Conservation (phyloP, 2,797 vertebrate species). For the Enteromius anoplus region DNA sequence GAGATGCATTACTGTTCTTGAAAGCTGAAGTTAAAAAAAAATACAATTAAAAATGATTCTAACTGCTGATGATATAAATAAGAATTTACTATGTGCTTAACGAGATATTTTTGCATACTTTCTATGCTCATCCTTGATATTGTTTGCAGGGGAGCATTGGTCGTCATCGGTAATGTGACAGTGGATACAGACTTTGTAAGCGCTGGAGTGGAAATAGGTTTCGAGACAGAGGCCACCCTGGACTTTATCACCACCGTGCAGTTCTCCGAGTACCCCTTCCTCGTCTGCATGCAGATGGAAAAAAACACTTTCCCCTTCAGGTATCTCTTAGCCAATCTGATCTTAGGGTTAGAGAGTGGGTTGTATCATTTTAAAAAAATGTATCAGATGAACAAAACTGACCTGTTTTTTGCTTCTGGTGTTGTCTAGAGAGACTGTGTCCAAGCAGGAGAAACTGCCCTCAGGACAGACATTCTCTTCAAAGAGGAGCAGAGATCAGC, state of each 20-base stretch:
- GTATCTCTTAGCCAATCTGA: slow-evolving; percentile 69
- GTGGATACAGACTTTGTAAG: slow-evolving; percentile 91
- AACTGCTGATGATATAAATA: background rate
- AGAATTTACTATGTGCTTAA: background rate
- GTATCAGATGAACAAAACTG: slow-evolving; percentile 4
- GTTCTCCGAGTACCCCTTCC: slow-evolving; percentile 96
- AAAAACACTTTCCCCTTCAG: slow-evolving; percentile 86
- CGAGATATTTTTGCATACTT: background rate
- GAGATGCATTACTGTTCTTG: background rate
- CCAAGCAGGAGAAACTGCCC: slow-evolving; percentile 85
- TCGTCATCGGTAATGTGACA: slow-evolving; percentile 80
- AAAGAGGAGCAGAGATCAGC: slow-evolving; percentile 73
- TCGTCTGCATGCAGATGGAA: slow-evolving; percentile 98
- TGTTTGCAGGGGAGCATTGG: slow-evolving; percentile 81
- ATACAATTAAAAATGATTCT: background rate
- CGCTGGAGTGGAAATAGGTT: slow-evolving; percentile 84
- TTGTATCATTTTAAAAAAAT: background rate
- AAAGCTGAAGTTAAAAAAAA: background rate
- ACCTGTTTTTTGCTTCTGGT: slow-evolving; percentile 16
- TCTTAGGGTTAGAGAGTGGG: background rate
- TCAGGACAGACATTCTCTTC: slow-evolving; percentile 79
- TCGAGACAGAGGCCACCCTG: slow-evolving; percentile 84
- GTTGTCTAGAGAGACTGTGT: slow-evolving; percentile 78
- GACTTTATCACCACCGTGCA: slow-evolving; percentile 95
- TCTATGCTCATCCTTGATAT: background rate